These are phyloP conservation scores for Caenorhabditis macrosperma DNA, from an alignment of 2,888 invertebrate species.

Conservation along the genomic window DNA sequence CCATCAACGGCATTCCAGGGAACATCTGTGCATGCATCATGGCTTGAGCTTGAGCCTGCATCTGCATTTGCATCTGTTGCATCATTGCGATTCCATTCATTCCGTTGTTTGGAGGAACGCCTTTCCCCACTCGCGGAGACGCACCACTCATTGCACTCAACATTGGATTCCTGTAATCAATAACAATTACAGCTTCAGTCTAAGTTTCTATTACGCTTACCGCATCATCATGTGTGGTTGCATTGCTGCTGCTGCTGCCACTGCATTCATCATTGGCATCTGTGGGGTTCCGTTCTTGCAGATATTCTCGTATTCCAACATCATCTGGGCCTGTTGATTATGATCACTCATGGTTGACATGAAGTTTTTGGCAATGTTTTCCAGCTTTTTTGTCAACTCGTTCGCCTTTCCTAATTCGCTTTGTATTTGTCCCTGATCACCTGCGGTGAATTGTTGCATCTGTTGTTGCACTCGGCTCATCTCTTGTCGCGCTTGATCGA, in stretches of 20 bases:
- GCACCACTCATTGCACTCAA: conserved; percentile 32
- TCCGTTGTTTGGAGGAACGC: conserved; percentile 31
- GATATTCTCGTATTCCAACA: conserved; percentile 16
- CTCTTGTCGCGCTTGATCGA: conserved; percentile 38
- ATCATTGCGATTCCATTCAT: conserved; percentile 38
- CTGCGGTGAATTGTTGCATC: conserved; percentile 8
- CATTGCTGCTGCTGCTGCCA: conserved; percentile 44
- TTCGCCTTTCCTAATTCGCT: conserved; percentile 19
- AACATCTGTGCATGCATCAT: conserved; percentile 47
- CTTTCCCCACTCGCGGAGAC: conserved; percentile 48
- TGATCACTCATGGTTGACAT: conserved; percentile 16
- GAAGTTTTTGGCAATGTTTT: conserved; percentile 22
- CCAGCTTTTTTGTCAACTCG: conserved; percentile 38
- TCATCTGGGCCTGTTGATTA: conserved; percentile 14
- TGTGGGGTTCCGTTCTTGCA: conserved; percentile 3
- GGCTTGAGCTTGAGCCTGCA: conserved; percentile 36
- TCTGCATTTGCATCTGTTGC: conserved; percentile 44
- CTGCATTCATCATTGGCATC: conserved; percentile 36
- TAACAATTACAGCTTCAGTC: background rate
- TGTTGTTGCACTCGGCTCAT: conserved; percentile 23
- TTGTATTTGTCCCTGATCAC: conserved; percentile 14
- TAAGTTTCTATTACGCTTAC: background rate
- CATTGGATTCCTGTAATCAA: conserved; percentile 59
- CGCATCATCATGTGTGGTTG: conserved; percentile 58
- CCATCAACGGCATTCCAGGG: conserved; percentile 41